phyloP scores from a whole-genome alignment of 2,888 invertebrate species.

The Mythimna albipuncta region DNA sequence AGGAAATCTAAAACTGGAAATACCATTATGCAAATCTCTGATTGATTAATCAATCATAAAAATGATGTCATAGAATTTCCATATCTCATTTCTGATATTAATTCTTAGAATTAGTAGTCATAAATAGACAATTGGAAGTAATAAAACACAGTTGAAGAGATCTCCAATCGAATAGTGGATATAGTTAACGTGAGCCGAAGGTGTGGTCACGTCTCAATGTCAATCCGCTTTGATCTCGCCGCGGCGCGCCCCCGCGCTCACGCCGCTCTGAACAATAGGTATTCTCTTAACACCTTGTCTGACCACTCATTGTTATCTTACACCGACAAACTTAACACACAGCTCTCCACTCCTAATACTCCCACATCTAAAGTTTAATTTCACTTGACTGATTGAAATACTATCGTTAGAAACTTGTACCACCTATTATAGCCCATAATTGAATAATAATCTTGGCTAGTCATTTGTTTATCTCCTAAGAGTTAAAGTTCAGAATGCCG shows the following conservation, averaged over 20 bases:
- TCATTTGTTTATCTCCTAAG: constrained; percentile 56
- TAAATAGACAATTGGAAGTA: constrained; percentile 40
- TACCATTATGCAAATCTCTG: constrained; percentile 11
- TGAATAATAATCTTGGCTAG: constrained; percentile 59
- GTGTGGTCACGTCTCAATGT: constrained; percentile 79
- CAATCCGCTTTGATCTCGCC: constrained; percentile 78
- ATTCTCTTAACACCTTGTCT: constrained; percentile 77
- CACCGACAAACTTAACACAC: constrained; percentile 48
- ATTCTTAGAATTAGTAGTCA: constrained; percentile 34
- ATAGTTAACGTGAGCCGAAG: constrained; percentile 62
- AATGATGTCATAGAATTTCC: constrained; percentile 19
- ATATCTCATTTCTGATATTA: constrained; percentile 21
- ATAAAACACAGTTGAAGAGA: constrained; percentile 47
- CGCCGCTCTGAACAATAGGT: constrained; percentile 75
- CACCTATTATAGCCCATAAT: constrained; percentile 52
- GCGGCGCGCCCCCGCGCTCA: constrained; percentile 68
- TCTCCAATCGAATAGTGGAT: constrained; percentile 58
- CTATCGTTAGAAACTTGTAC: constrained; percentile 50
- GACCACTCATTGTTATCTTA: constrained; percentile 74
- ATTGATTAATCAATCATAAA: constrained; percentile 29
- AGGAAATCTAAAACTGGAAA: constrained; percentile 3
- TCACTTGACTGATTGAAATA: constrained; percentile 45
- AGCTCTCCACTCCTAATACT: constrained; percentile 27
- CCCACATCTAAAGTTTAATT: constrained; percentile 50
- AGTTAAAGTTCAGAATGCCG: constrained; percentile 55